Base-by-base conservation (phyloP, 2,113 vertebrate genomes). In the Phyllostomus hastatus region DNA sequence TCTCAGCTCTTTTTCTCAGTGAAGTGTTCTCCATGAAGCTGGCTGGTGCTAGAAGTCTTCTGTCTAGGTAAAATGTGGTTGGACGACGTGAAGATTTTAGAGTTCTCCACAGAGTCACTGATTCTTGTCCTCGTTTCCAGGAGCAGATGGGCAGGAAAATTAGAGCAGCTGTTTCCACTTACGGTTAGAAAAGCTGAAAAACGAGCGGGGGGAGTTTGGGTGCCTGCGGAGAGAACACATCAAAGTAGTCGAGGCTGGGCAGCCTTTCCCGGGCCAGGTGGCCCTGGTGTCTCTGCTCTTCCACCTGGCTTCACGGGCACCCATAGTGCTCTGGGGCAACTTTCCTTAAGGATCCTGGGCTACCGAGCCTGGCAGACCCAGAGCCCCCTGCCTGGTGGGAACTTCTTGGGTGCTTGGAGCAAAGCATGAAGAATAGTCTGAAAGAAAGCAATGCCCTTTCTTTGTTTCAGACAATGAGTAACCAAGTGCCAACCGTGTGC, bases 141-240 rank as follows among this genome's bases (percentile, higher is more conserved):
- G 61, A 96, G 79, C 95, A 95, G 87, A 95, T 72, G 69, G 73
- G 10, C 70, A 79, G 83, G 82, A 64, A 91, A 93, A 93, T 80
- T 31, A 96, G 87, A 96, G 87, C 92, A 95, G 83, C 83, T 89
- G 61, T 61, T 97, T 85, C 75, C 67, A 91, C 35, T 86, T 88
- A 78, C 50, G 61, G 43, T 85, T 94, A 88, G 95, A n/a, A 52
- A 81, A 19, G 4, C 93, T 35, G 66, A 76, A 90, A 84, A 81
- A 26, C 50, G 43, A 82, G 89, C 48, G 84, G 70, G 57, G 70
- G 54, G 50, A 82, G 57, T 64, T 86, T 94, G 38, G 43, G n/a
- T 11, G 66, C 59, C 78, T n/a, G 11, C 12, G 15, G 87, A 92
- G 89, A 93, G 82, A n/a, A 59, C 48, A 54, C 59, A 57, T 33